Conservation (phyloP, 2,113 vertebrate species). For the Poecilia latipinna region DNA sequence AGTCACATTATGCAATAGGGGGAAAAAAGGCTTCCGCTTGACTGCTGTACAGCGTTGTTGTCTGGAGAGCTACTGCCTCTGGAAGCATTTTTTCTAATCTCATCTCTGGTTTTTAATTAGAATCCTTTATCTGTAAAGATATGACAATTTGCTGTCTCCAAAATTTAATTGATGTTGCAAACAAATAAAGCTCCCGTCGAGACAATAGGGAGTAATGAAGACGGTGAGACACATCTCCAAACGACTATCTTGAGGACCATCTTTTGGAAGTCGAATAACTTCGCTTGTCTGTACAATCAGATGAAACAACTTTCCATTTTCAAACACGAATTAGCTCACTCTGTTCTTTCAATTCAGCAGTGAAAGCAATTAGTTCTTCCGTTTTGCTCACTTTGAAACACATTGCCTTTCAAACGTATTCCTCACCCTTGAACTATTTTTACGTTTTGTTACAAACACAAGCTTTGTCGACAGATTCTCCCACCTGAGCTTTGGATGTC, state of each 20-base stretch:
- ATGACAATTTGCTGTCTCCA: slow-evolving; percentile 33
- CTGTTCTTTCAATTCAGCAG: background rate
- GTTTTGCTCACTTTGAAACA: background rate
- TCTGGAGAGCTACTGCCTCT: slow-evolving; percentile 29
- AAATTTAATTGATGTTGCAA: slow-evolving; percentile 52
- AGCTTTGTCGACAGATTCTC: background rate
- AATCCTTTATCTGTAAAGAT: slow-evolving; percentile 59
- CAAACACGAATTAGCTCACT: background rate
- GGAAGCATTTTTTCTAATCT: slow-evolving; percentile 53
- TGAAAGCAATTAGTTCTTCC: background rate
- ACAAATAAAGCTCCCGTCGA: slow-evolving; percentile 30
- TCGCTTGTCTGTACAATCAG: background rate
- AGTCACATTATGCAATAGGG: slow-evolving; percentile 3
- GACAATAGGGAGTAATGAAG: slow-evolving; percentile 33
- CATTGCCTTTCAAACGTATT: background rate
- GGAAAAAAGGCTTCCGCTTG: slow-evolving; percentile 4
- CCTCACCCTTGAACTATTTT: background rate
- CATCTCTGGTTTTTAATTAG: slow-evolving; percentile 63
- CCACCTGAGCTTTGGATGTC: no score
- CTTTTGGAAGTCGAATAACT: slow-evolving; percentile 10
- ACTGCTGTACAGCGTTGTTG: slow-evolving; percentile 16
- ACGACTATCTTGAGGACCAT: background rate
- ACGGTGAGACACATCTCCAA: slow-evolving; percentile 7
- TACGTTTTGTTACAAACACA: no score
- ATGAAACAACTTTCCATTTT: background rate